Conservation (phyloP, 1,140 invertebrate species). For the Lepidurus apus region DNA sequence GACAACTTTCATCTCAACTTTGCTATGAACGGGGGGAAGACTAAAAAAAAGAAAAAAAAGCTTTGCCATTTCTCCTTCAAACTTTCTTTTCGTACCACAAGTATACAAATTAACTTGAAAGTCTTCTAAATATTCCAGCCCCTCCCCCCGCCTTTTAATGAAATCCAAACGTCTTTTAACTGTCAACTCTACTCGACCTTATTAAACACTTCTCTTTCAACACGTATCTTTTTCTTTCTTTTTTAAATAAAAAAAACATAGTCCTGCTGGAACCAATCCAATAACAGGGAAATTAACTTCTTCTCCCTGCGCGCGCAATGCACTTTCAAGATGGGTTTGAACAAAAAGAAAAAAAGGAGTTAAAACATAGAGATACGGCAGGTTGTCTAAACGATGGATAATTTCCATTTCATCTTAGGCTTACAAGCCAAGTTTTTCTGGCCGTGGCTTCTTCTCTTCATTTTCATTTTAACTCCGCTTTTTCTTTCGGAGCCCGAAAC, state of each 20-base stretch:
- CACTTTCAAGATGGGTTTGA: background rate
- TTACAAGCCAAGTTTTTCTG: background rate
- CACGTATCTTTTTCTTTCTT: background rate
- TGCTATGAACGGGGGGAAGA: background rate
- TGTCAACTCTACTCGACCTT: conserved; percentile 8
- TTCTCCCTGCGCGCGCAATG: background rate
- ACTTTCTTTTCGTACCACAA: background rate
- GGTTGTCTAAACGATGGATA: conserved; percentile 13
- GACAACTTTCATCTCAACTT: conserved; percentile 11
- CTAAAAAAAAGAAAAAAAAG: too few relatives aligned
- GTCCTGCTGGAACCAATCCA: background rate
- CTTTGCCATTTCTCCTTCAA: background rate
- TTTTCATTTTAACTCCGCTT: background rate
- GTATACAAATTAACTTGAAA: conserved; percentile 10
- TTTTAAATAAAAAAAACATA: background rate
- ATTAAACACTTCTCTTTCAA: background rate
- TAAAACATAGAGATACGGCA: background rate
- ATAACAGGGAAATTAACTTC: background rate
- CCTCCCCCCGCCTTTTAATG: background rate
- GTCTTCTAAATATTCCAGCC: too few relatives aligned
- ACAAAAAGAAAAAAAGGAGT: background rate
- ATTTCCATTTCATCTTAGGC: background rate
- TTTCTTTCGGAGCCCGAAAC: background rate
- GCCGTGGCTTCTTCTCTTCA: background rate
- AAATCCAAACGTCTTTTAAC: conserved; percentile 15